These are phyloP conservation scores for Istiophorus platypterus DNA, from an alignment of 2,113 vertebrate genomes.

Conservation along the genomic window DNA sequence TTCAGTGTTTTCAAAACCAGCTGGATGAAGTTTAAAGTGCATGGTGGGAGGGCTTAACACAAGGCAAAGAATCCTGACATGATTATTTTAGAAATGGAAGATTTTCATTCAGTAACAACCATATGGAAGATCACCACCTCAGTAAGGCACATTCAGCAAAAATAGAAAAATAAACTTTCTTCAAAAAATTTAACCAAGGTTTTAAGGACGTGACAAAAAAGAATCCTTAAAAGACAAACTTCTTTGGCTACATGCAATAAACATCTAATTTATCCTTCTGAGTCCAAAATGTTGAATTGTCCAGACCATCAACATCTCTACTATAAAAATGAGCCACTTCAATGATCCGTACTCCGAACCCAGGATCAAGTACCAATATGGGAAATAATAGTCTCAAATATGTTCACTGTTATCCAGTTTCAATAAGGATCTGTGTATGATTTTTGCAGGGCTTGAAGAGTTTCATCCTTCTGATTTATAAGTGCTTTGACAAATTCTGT, in stretches of 20 bases:
- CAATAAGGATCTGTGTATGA: neutral
- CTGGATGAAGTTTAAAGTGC: constrained; percentile 12
- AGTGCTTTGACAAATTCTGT: neutral
- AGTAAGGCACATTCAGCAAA: constrained; percentile 14
- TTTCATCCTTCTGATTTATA: neutral
- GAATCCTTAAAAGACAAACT: neutral
- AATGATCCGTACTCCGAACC: neutral
- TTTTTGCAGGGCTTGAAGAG: neutral
- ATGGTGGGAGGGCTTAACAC: neutral
- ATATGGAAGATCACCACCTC: neutral
- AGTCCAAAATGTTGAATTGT: neutral
- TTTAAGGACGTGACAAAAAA: neutral
- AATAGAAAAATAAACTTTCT: constrained; percentile 7
- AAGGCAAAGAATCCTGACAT: neutral
- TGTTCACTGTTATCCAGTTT: neutral
- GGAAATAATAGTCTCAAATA: neutral
- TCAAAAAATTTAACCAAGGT: neutral
- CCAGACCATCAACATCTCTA: no score
- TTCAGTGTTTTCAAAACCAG: neutral
- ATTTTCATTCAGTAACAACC: neutral
- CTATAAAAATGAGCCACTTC: neutral
- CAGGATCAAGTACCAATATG: neutral
- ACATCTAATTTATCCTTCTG: neutral
- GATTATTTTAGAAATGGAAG: neutral
- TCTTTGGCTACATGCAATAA: neutral